Evolutionary conservation across 2,888 invertebrate genomes (phyloP).

Genomic region (Pantelozetes paolii): DNA sequence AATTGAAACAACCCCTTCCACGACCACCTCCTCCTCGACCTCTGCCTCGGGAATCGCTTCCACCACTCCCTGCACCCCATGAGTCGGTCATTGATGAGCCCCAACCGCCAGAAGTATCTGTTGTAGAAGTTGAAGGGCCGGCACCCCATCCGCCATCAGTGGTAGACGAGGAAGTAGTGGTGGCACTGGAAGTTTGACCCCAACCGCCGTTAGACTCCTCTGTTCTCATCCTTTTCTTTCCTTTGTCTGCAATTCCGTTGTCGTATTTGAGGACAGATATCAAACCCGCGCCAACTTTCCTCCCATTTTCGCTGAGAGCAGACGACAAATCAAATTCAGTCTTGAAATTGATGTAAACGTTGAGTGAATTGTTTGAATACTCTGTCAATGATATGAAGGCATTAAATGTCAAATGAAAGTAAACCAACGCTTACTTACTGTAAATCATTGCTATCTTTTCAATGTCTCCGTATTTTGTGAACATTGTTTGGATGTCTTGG

Average conservation of each 20-base stretch:
- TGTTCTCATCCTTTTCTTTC: slow-evolving; percentile 19
- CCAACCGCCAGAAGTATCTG: background rate
- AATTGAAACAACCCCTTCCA: background rate
- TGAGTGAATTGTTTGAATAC: background rate
- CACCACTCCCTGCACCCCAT: background rate
- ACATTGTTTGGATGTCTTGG: background rate
- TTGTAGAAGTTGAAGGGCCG: background rate
- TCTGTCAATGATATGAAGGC: background rate
- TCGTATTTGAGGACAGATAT: slow-evolving; percentile 1
- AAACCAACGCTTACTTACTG: background rate
- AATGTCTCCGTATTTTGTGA: slow-evolving; percentile 11
- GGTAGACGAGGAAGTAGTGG: background rate
- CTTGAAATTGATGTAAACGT: background rate
- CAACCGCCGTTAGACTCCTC: background rate
- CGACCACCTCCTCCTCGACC: slow-evolving; percentile 5
- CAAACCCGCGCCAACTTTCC: background rate
- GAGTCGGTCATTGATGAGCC: background rate
- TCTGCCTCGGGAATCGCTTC: background rate
- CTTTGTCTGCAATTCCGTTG: background rate
- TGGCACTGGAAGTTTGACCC: background rate
- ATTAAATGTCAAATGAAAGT: background rate
- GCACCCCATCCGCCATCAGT: too few species aligned
- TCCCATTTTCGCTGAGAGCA: slow-evolving; percentile 1
- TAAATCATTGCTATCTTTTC: background rate
- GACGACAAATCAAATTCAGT: background rate